Percentiles rank a stretch among this genome's conserved stretches.
Conservation (phyloP, 2,113 vertebrate genomes). For the Nesospiza acunhae region DNA sequence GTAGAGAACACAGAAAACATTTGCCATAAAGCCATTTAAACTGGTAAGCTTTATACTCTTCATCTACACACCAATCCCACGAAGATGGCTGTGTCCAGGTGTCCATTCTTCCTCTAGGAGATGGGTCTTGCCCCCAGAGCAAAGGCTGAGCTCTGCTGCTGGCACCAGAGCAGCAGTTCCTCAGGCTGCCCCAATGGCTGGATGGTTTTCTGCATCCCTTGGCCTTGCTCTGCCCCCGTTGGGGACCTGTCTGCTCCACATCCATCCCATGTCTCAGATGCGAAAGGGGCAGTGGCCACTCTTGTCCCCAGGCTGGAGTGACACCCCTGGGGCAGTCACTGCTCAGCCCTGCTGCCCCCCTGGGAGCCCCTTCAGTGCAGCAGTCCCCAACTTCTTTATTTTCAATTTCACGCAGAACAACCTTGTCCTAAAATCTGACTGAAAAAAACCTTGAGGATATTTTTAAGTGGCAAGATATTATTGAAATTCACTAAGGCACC, state of each 20-base stretch:
- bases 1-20: neutral
- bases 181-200: neutral
- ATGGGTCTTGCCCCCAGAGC: accelerated
- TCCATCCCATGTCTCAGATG: accelerated
- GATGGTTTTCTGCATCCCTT: neutral
- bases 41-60: neutral
- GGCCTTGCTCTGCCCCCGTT: neutral
- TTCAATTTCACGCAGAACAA: neutral
- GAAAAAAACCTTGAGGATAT: neutral
- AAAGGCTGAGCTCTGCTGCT: accelerated
- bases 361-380: neutral
- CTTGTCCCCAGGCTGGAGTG: neutral
- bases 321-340: neutral
- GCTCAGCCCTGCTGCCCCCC: neutral
- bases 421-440: neutral
- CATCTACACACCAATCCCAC: neutral
- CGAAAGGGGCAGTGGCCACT: neutral
- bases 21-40: neutral
- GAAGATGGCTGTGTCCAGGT: accelerated
- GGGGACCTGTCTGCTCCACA: neutral
- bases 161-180: neutral
- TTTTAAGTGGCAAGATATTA: neutral
- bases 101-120: neutral
- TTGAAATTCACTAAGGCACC: neutral
- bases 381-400: accelerated